Base-by-base conservation (phyloP, 2,888 invertebrate species). In the Pharmacophagus antenor region DNA sequence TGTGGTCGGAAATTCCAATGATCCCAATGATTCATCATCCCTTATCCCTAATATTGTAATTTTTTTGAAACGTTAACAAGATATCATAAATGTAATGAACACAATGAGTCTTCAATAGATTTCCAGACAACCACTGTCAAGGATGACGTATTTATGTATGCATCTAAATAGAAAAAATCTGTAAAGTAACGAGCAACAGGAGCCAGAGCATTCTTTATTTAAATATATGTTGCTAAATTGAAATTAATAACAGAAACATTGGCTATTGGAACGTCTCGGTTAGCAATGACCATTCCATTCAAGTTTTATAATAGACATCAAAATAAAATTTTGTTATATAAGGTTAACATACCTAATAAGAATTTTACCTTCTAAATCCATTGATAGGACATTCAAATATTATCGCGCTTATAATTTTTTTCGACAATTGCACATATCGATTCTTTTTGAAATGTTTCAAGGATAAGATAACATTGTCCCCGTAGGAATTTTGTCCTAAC, bases 1-100 rank as follows among this genome's bases (percentile, higher is more conserved):
- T 74, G 72, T 74, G 76, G 77, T 74, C 70, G 72, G 68, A 74
- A 74, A 81, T 82, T 77, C 73, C 70, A 68, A 69, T 68, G 68
- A 60, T 54, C 49, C 50, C 42, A 15, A 50, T 59, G 65, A 69
- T 67, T 70, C 62, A 67, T 85, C 83, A 85, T 71, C 54, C 54
- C 49, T 50, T 54, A 58, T 58, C 27, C 49, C 54, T 54, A 22
- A 18, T 27, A n/a, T 0, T 18, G 21, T 54, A 80, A 64, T 58
- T 72, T 63, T 59, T 66, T 69, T 62, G 23, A 23, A 51, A 52
- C 5, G 25, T 56, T 50, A 44, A 50, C 50, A 22, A 50, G 23
- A 22, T 44, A 46, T 41, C 41, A 42, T 31, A 31, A 47, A 21
- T 55, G 31, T 21, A 18, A 31, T 15, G 37, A 2, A 5, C 12